phyloP scores from a whole-genome alignment of 2,888 invertebrate species.

The Agrotis clavis region DNA sequence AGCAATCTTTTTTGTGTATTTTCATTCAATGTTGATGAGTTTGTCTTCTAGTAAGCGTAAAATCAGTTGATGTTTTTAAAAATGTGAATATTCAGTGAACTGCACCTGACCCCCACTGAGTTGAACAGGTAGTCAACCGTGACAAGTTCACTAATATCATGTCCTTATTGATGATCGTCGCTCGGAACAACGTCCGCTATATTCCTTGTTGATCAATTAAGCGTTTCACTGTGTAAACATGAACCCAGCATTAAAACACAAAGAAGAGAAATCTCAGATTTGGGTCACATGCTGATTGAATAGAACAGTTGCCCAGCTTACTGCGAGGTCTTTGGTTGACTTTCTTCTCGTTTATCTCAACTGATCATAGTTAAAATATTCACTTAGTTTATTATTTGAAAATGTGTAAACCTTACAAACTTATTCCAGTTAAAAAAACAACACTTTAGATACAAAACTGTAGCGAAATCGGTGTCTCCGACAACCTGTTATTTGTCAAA shows the following conservation, averaged over 20 bases:
- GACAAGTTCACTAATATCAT: conserved; percentile 80
- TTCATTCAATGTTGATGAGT: conserved; percentile 34
- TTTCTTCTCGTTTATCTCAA: conserved; percentile 51
- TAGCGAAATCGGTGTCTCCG: conserved; percentile 88
- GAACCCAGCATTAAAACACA: conserved; percentile 77
- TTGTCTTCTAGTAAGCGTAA: conserved; percentile 27
- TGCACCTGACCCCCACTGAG: conserved; percentile 84
- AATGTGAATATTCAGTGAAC: conserved; percentile 63
- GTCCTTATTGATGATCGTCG: conserved; percentile 64
- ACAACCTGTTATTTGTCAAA: conserved; percentile 91
- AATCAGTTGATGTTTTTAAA: conserved; percentile 54
- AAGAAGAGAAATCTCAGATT: conserved; percentile 90
- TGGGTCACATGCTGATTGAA: conserved; percentile 91
- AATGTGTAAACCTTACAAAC: conserved; percentile 67
- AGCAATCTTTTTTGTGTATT: conserved; percentile 44
- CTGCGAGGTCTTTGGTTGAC: conserved; percentile 62
- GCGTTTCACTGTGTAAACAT: conserved; percentile 66
- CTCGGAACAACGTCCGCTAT: conserved; percentile 46
- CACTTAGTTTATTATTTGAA: conserved; percentile 52
- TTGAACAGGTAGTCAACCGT: conserved; percentile 85
- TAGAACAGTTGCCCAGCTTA: conserved; percentile 78
- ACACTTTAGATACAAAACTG: conserved; percentile 82
- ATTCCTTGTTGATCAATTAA: conserved; percentile 53
- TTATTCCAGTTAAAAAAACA: conserved; percentile 76
- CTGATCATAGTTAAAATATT: conserved; percentile 37